Evolutionary conservation across 1,140 invertebrate species (phyloP).

Genomic region (Drosophila pachea): DNA sequence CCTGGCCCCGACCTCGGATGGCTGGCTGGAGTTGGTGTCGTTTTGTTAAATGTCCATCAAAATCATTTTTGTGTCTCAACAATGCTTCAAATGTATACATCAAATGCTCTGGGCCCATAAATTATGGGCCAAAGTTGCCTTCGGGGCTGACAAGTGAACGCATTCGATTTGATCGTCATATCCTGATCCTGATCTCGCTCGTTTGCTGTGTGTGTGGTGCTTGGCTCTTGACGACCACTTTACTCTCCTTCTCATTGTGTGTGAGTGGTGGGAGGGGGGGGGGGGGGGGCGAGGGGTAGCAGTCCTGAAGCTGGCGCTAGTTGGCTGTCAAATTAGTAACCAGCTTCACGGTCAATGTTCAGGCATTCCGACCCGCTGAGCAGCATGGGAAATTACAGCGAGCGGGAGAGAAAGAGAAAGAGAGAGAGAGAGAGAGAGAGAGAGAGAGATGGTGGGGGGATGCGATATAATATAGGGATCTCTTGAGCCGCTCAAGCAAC

Average conservation of each 20-base stretch:
- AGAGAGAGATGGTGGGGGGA: too few relatives aligned
- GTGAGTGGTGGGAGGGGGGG: too few relatives aligned
- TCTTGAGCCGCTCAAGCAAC: not conserved
- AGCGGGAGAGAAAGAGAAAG: too few relatives aligned
- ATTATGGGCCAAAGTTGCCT: slow-evolving; percentile 60
- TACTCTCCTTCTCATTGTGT: slow-evolving; percentile 1
- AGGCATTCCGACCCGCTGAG: slow-evolving; percentile 30
- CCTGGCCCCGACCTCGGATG: too few relatives aligned
- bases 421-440: too few relatives aligned
- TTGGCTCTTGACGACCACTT: slow-evolving; percentile 9
- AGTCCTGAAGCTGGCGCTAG: slow-evolving; percentile 72
- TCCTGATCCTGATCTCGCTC: not conserved
- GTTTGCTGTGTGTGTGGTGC: slow-evolving; percentile 16
- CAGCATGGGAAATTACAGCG: slow-evolving; percentile 2
- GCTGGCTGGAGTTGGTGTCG: slow-evolving; percentile 55
- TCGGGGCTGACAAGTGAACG: slow-evolving; percentile 57
- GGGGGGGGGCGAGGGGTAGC: too few relatives aligned
- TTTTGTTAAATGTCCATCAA: slow-evolving; percentile 77
- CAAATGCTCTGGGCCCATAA: slow-evolving; percentile 67
- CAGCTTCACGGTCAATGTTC: slow-evolving; percentile 60
- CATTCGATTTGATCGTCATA: slow-evolving; percentile 27
- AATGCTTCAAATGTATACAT: slow-evolving; percentile 73
- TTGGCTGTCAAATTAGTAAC: slow-evolving; percentile 70
- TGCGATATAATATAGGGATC: not conserved
- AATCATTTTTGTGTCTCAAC: slow-evolving; percentile 75